A percentile compares a stretch with the other conserved stretches of the same genome.
Conservation (phyloP, 2,797 vertebrate species). For the Lemur catta region DNA sequence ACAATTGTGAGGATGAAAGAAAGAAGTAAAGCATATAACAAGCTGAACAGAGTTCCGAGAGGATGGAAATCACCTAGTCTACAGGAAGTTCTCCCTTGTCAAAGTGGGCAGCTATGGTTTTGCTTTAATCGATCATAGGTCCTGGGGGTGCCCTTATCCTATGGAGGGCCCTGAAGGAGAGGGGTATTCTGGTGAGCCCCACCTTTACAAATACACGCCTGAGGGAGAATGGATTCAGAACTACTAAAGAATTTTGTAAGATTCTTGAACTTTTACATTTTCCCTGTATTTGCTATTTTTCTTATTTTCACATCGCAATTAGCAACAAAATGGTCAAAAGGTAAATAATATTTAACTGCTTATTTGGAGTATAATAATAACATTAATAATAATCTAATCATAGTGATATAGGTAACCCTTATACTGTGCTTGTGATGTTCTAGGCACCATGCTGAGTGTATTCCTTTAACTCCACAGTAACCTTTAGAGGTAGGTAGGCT, state of each 20-base stretch:
- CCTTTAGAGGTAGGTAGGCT: background rate
- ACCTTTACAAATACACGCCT: background rate
- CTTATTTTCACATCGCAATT: background rate
- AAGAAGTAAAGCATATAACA: background rate
- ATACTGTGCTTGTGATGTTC: background rate
- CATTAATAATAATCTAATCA: background rate
- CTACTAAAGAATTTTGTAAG: background rate
- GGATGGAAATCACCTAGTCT: background rate
- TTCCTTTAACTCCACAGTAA: background rate
- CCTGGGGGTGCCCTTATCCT: background rate
- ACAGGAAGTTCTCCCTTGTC: background rate
- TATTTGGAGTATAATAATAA: background rate
- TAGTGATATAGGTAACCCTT: background rate
- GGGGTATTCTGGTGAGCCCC: background rate
- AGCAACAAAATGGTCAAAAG: background rate
- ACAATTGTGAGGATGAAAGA: background rate
- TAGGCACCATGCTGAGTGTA: background rate
- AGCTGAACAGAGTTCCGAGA: background rate
- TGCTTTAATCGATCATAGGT: too few relatives aligned
- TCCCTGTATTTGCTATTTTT: background rate
- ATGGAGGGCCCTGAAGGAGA: background rate
- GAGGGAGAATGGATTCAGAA: background rate
- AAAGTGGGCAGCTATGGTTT: background rate
- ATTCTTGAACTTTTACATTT: background rate
- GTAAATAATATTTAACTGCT: background rate